Conservation (phyloP, 2,797 vertebrate species). For the Picus viridis region DNA sequence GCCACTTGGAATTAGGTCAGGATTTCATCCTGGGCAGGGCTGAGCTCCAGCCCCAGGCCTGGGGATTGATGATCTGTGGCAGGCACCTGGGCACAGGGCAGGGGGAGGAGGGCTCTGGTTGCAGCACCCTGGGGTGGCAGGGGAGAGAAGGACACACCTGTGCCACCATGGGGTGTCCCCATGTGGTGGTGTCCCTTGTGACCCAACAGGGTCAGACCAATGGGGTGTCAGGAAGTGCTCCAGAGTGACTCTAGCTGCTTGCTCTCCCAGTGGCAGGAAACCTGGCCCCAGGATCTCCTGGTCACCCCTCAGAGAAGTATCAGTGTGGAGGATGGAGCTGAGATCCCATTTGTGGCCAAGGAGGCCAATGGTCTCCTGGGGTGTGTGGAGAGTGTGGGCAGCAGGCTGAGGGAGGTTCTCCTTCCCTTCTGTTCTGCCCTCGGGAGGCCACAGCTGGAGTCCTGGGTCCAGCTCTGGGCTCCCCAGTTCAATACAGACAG, state of each 20-base stretch:
- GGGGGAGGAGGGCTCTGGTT: neutral
- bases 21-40: neutral
- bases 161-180: neutral
- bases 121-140: neutral
- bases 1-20: conserved; percentile 67
- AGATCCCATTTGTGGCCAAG: too few relatives aligned
- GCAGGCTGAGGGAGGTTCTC: too few relatives aligned
- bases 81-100: neutral
- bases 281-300: neutral
- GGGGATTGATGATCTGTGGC: conserved; percentile 20
- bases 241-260: neutral
- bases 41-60: neutral
- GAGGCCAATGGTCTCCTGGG: too few relatives aligned
- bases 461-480: too few relatives aligned
- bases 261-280: neutral
- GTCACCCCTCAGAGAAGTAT: neutral
- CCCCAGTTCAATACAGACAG: too few relatives aligned
- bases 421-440: too few relatives aligned
- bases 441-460: too few relatives aligned
- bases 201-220: neutral
- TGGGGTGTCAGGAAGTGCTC: neutral
- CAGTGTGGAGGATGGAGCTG: fast-evolving
- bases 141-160: fast-evolving
- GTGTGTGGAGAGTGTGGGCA: too few relatives aligned
- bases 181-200: neutral